Conservation (phyloP, 2,888 invertebrate species). For the Octodonta nipae region DNA sequence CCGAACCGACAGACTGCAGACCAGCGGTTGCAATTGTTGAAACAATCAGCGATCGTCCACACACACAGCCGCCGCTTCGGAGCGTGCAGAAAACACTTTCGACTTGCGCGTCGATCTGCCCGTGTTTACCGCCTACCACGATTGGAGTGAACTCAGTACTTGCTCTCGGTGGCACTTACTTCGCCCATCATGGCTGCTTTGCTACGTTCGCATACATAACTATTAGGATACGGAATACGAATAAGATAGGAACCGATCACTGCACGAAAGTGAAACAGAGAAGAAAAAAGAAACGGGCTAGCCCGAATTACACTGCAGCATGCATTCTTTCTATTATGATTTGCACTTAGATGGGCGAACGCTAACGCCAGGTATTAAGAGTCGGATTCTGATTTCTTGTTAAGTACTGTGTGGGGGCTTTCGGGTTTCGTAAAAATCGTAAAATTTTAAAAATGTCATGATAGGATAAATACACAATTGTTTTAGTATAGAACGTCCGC, state of each 20-base stretch:
- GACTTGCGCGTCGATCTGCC: slow-evolving; percentile 35
- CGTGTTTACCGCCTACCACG: slow-evolving; percentile 35
- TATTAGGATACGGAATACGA: slow-evolving; percentile 21
- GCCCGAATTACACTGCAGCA: slow-evolving; percentile 27
- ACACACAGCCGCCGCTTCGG: slow-evolving; percentile 23
- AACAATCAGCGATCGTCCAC: slow-evolving; percentile 27
- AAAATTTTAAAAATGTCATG: no score
- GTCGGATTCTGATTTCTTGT: no score
- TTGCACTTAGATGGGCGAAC: no score
- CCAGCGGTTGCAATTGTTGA: slow-evolving; percentile 32
- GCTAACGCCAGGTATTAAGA: no score
- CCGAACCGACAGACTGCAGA: slow-evolving; percentile 18
- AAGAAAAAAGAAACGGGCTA: not conserved
- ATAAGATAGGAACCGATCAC: slow-evolving; percentile 22
- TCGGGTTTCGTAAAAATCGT: no score
- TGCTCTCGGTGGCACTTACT: slow-evolving; percentile 19
- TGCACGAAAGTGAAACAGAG: not conserved
- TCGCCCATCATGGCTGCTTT: slow-evolving; percentile 30
- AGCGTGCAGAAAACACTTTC: slow-evolving; percentile 33
- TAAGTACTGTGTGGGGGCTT: no score
- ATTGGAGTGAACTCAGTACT: slow-evolving; percentile 27
- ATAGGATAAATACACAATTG: no score
- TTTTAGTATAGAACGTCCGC: no score
- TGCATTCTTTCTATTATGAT: no score
- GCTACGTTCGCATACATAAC: no score